These are phyloP conservation scores for Hippocampus comes DNA, from an alignment of 2,113 vertebrate genomes.

Conservation along the genomic window DNA sequence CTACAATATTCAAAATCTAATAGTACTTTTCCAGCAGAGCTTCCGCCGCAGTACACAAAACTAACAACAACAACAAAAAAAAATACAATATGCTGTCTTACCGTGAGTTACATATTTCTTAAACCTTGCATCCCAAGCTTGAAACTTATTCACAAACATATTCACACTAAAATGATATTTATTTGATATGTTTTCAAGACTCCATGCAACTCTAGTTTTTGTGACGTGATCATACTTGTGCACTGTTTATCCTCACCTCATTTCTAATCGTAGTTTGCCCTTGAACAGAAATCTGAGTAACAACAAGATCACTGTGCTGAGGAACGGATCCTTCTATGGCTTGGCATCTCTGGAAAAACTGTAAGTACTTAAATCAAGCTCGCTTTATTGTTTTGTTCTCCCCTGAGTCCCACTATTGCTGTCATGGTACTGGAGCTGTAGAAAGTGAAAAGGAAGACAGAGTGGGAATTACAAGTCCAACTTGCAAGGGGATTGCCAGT, in stretches of 20 bases:
- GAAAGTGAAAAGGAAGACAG: constrained; percentile 18
- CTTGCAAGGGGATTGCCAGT: constrained; percentile 17
- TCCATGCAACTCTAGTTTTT: constrained; percentile 14
- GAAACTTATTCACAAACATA: not conserved
- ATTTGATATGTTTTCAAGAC: constrained; percentile 27
- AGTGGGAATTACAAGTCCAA: constrained; percentile 25
- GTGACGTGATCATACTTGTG: constrained; percentile 22
- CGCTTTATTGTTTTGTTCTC: constrained; percentile 42
- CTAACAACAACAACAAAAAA: too few species aligned
- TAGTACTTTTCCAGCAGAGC: too few species aligned
- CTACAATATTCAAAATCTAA: too few species aligned
- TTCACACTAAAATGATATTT: constrained; percentile 3
- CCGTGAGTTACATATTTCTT: too few species aligned
- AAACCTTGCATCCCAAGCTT: too few species aligned
- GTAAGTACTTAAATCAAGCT: constrained; percentile 74
- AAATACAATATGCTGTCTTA: too few species aligned
- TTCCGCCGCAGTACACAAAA: too few species aligned
- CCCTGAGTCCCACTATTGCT: constrained; percentile 38
- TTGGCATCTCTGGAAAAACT: constrained; percentile 79
- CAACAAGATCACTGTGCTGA: constrained; percentile 82
- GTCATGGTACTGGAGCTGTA: constrained; percentile 22
- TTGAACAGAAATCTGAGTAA: constrained; percentile 81
- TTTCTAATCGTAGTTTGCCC: constrained; percentile 49
- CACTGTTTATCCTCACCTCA: constrained; percentile 22
- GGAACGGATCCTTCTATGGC: constrained; percentile 80